phyloP scores from a whole-genome alignment of 2,113 vertebrate species.

The Prionailurus bengalensis region DNA sequence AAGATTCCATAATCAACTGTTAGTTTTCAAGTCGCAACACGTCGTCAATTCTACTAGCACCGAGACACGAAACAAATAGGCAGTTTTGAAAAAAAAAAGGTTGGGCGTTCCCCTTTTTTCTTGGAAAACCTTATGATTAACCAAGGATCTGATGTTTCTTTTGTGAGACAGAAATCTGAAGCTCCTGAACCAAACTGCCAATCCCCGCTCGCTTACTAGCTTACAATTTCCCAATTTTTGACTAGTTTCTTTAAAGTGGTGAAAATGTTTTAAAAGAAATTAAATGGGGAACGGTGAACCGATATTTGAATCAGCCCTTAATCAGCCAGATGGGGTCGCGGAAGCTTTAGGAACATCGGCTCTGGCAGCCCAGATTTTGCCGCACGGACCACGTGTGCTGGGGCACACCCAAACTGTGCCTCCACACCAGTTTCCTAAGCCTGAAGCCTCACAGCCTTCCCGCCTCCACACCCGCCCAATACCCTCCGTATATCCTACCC shows the following conservation, averaged over 20 bases:
- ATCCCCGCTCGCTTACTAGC: slow-evolving; percentile 11
- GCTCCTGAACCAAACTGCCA: slow-evolving; percentile 12
- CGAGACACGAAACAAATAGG: slow-evolving; percentile 1
- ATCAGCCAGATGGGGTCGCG: not conserved
- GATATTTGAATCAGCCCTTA: not conserved
- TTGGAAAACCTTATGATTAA: slow-evolving; percentile 3
- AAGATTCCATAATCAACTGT: not conserved
- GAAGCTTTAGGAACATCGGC: not conserved
- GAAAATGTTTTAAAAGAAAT: slow-evolving; percentile 64
- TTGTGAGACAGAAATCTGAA: slow-evolving; percentile 55
- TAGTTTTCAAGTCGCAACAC: not conserved
- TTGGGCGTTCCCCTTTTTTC: not conserved
- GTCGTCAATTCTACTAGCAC: not conserved
- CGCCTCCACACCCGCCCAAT: not conserved
- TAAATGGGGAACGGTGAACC: slow-evolving; percentile 45
- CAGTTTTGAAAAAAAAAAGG: not conserved
- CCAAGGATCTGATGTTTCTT: not conserved
- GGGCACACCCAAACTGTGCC: not conserved
- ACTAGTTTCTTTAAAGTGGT: slow-evolving; percentile 51
- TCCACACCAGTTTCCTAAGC: no score
- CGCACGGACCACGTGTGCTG: not conserved
- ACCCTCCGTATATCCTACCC: not conserved
- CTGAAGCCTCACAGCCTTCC: not conserved
- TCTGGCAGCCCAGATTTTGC: not conserved
- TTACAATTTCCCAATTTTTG: slow-evolving; percentile 50